Evolutionary conservation across 2,888 invertebrate genomes (phyloP), one percentile per base, ranked within the genome.

Genomic region (Volucella bombylans): DNA sequence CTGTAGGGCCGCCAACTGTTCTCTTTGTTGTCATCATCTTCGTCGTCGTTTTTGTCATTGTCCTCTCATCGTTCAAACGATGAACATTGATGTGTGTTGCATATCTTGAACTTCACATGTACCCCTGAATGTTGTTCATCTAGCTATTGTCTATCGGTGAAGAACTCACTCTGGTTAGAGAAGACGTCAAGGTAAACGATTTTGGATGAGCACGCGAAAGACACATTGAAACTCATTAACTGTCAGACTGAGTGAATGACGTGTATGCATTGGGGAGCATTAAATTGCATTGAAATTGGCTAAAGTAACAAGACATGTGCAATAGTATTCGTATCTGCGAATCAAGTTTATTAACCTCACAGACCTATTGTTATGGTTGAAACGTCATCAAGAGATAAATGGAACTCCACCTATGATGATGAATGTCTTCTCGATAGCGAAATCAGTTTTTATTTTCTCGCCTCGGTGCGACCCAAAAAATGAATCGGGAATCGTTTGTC

Each of bases 101-200:
- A 31, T 31, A 31, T 31, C 31, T 31, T 31, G 31, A 31, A 31
- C 31, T 31, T 31, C 31, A 6, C 6, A 31, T 31, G 31, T 31
- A 31, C 31, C 31, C 6, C 31, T 45, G 50, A 61, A 52, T 43
- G 49, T 31, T 52, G 72, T 79, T 65, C 50, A 72, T 72, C 65
- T 43, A 59, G 9, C 64, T 47, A 67, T 67, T 79, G 65, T 79
- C 61, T 78, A 55, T 68, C 67, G 73, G 14, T 61, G 61, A 74
- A 69, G 76, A 65, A 68, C 80, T 72, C 65, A 67, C n/a, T 41
- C 23, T 47, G 57, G 52, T 62, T 43, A 14, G n/a, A 8, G 39
- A 18, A 39, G 47, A 61, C 59, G 54, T 62, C 39, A 61, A 9
- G 43, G 43, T 12, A 45, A 72, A 65, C 61, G 52, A 81, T 74